Percentiles rank a stretch among this genome's conserved stretches.
phyloP scores from a whole-genome alignment of 2,888 invertebrate species.

The Drosophila nr. fundita region DNA sequence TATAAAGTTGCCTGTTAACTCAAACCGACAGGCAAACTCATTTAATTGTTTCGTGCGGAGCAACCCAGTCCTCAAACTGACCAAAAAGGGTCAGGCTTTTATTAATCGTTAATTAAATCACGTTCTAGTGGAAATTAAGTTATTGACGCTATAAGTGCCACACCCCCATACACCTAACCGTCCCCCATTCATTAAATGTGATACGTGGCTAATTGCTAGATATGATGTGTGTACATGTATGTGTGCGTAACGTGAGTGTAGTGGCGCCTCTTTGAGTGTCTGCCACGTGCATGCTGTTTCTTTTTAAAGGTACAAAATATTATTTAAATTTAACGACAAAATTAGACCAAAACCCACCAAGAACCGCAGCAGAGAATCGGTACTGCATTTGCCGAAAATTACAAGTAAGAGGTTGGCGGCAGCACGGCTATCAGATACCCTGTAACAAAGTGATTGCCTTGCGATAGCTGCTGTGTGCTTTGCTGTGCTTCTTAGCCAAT shows the following conservation, averaged over 20 bases:
- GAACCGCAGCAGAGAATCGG: not conserved
- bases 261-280: not conserved
- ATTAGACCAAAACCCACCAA: not conserved
- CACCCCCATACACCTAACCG: not conserved
- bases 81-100: slow-evolving; percentile 18
- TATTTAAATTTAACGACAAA: too few relatives aligned
- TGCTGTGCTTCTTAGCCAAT: not conserved
- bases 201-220: slow-evolving; percentile 69
- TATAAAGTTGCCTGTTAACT: slow-evolving; percentile 39
- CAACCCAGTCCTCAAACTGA: not conserved
- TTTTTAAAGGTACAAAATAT: slow-evolving; percentile 4
- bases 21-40: slow-evolving; percentile 62
- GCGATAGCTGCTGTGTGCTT: not conserved
- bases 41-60: slow-evolving; percentile 62
- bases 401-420: not conserved
- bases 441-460: not conserved
- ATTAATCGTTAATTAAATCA: slow-evolving; percentile 78
- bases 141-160: slow-evolving; percentile 71
- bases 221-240: not conserved
- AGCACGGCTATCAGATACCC: not conserved
- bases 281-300: slow-evolving; percentile 19
- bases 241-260: slow-evolving; percentile 1
- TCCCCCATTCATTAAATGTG: slow-evolving; percentile 12
- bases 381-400: not conserved
- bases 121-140: slow-evolving; percentile 76